These are phyloP conservation scores for Diuraphis noxia DNA, from an alignment of 1,140 invertebrate genomes.

Conservation along the genomic window DNA sequence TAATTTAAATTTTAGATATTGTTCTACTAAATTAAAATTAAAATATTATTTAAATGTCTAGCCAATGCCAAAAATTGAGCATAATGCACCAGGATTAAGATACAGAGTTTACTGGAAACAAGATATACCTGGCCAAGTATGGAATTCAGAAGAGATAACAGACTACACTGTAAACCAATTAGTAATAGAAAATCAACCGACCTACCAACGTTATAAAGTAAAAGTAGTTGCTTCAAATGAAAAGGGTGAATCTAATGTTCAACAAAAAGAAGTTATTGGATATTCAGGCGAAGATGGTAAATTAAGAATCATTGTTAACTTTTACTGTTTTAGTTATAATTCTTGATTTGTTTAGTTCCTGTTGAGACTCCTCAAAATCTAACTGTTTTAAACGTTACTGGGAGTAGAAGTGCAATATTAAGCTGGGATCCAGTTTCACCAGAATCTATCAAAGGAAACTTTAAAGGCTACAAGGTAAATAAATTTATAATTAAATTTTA, in stretches of 20 bases:
- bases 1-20: neutral
- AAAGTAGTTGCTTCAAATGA: constrained; percentile 92
- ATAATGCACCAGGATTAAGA: constrained; percentile 90
- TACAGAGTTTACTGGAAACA: constrained; percentile 88
- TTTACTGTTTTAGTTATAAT: neutral
- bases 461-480: constrained; percentile 84
- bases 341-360: constrained; percentile 66
- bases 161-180: constrained; percentile 75
- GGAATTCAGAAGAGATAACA: constrained; percentile 73
- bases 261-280: constrained; percentile 80
- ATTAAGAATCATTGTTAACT: constrained; percentile 42
- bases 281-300: constrained; percentile 92
- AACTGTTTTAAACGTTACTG: constrained; percentile 72
- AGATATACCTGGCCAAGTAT: constrained; percentile 75
- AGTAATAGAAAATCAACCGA: constrained; percentile 80
- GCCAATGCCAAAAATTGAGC: constrained; percentile 94
- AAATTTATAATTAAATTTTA: constrained; percentile 9
- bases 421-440: constrained; percentile 79
- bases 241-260: constrained; percentile 82
- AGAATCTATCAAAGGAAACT: constrained; percentile 83
- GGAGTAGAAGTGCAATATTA: constrained; percentile 76
- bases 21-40: neutral
- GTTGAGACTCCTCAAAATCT: constrained; percentile 82
- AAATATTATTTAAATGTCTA: constrained; percentile 60
- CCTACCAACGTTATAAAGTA: constrained; percentile 87